These are phyloP conservation scores for Cyphomyrus discorhynchus DNA, from an alignment of 2,113 vertebrate species.

Conservation along the genomic window DNA sequence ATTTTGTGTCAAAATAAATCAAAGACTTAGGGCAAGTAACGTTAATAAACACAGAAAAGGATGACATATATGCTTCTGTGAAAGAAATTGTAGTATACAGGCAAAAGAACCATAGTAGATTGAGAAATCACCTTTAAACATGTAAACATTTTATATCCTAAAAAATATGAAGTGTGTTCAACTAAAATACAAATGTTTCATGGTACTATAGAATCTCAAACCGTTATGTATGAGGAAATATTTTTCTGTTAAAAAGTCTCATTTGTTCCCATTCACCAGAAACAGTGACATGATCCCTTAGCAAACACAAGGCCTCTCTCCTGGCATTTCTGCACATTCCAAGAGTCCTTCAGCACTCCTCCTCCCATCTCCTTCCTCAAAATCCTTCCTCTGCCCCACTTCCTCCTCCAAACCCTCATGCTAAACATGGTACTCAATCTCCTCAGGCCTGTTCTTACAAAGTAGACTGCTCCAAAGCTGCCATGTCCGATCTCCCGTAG, in stretches of 20 bases:
- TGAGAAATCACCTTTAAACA: not conserved
- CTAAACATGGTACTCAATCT: not conserved
- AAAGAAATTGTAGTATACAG: not conserved
- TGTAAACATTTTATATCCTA: not conserved
- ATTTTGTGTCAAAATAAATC: not conserved
- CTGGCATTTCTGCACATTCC: not conserved
- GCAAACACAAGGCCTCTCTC: not conserved
- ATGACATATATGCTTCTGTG: not conserved
- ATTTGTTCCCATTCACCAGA: not conserved
- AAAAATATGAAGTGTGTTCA: not conserved
- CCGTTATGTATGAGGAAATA: not conserved
- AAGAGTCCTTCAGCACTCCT: not conserved
- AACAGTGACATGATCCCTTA: not conserved
- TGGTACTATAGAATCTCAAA: not conserved
- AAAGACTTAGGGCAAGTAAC: not conserved
- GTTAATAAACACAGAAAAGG: not conserved
- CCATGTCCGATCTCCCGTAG: constrained; percentile 88
- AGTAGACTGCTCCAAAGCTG: constrained; percentile 88
- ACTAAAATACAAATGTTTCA: not conserved
- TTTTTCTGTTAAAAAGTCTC: not conserved
- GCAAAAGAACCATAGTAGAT: not conserved
- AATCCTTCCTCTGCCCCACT: not conserved
- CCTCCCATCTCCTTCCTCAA: not conserved
- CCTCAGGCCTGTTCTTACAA: constrained; percentile 56
- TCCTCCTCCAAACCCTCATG: not conserved